phyloP scores from a whole-genome alignment of 37 sponge, comb jelly and placozoan genomes.

The Tethya wilhelma region DNA sequence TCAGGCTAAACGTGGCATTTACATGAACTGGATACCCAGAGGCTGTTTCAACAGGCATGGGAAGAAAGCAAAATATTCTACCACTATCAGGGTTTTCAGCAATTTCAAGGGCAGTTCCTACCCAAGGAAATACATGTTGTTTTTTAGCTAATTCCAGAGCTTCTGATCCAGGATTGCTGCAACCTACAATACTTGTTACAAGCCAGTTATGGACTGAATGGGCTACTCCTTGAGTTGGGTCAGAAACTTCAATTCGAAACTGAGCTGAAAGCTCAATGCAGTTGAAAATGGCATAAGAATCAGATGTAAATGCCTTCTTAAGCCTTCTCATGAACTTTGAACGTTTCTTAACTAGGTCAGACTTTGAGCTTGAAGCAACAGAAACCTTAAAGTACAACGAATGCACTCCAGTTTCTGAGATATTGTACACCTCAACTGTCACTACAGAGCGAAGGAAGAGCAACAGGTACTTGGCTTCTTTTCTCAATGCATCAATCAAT shows the following conservation, averaged over 20 bases:
- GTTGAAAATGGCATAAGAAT: neutral
- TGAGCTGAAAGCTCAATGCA: slow-evolving; percentile 1
- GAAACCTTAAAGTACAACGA: neutral
- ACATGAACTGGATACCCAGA: slow-evolving; percentile 59
- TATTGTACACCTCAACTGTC: slow-evolving; percentile 45
- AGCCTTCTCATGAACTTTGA: slow-evolving; percentile 1
- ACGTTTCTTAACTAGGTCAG: neutral
- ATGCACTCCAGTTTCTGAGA: neutral
- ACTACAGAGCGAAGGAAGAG: slow-evolving; percentile 58
- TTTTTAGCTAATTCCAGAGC: neutral
- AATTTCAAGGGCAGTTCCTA: slow-evolving; percentile 39
- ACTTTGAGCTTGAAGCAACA: neutral
- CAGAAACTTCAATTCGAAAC: slow-evolving; percentile 16
- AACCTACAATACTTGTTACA: slow-evolving; percentile 38
- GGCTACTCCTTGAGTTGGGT: neutral
- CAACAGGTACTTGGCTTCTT: slow-evolving; percentile 48
- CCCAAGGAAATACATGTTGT: slow-evolving; percentile 53
- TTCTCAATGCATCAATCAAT: slow-evolving; percentile 25
- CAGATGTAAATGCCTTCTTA: neutral
- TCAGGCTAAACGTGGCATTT: slow-evolving; percentile 72
- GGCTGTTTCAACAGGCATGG: slow-evolving; percentile 51
- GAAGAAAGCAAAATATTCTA: slow-evolving; percentile 72
- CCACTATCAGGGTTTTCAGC: slow-evolving; percentile 1
- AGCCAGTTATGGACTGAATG: slow-evolving; percentile 21
- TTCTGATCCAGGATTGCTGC: neutral